phyloP scores from a whole-genome alignment of 2,797 vertebrate genomes.

The Enteromius paludinosus region DNA sequence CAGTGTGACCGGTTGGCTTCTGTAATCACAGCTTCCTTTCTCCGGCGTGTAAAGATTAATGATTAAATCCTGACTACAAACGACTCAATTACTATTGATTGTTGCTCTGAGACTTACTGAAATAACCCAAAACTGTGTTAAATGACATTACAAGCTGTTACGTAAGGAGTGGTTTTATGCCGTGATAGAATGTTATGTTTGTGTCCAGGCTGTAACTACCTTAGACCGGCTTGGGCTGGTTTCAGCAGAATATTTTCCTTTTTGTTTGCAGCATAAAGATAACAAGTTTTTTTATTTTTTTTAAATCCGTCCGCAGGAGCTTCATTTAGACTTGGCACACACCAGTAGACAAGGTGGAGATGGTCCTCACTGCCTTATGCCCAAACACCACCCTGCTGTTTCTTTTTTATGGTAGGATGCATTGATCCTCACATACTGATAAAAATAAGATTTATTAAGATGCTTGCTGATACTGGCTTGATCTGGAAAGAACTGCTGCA shows the following conservation, averaged over 20 bases:
- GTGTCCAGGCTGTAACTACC: not conserved
- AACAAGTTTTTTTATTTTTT: not conserved
- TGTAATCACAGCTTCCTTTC: not conserved
- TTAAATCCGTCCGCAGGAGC: not conserved
- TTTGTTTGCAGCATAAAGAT: not conserved
- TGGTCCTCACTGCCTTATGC: not conserved
- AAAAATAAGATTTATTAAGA: not conserved
- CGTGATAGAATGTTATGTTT: not conserved
- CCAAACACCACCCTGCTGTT: not conserved
- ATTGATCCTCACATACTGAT: not conserved
- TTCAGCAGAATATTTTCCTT: not conserved
- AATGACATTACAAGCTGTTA: not conserved
- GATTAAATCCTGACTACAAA: not conserved
- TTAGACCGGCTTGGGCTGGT: not conserved
- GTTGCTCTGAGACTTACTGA: not conserved
- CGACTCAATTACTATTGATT: not conserved
- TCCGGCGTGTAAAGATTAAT: not conserved
- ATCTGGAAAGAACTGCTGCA: not conserved
- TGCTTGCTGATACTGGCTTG: not conserved
- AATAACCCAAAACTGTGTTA: not conserved
- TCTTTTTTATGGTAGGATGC: not conserved
- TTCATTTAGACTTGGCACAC: not conserved
- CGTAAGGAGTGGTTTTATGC: not conserved
- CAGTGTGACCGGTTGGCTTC: not conserved
- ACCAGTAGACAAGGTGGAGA: not conserved